Conservation (phyloP, 2,113 vertebrate species). For the Heterotilapia buettikoferi region DNA sequence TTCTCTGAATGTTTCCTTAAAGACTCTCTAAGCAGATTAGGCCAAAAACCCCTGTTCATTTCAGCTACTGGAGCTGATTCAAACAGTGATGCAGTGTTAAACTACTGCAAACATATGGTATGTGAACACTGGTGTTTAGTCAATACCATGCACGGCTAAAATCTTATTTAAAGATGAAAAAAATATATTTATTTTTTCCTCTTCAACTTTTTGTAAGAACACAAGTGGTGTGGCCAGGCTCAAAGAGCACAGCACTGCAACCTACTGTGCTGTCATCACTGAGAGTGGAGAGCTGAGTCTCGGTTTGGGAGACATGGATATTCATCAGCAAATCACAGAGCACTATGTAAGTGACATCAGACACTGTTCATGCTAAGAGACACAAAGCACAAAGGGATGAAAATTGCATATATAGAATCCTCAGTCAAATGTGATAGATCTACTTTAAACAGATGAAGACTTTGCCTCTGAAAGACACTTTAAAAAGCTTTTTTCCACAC, state of each 20-base stretch:
- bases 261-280: constrained; percentile 71
- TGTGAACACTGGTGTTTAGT: background rate
- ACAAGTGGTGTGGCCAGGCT: constrained; percentile 61
- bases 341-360: constrained; percentile 72
- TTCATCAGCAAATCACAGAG: constrained; percentile 82
- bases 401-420: background rate
- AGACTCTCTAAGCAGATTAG: constrained; percentile 86
- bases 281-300: constrained; percentile 79
- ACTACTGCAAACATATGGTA: constrained; percentile 85
- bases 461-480: background rate
- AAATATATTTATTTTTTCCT: background rate
- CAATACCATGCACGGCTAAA: background rate
- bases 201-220: constrained; percentile 53
- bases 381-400: background rate
- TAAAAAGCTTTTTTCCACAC: background rate
- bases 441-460: background rate
- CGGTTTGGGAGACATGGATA: constrained; percentile 86
- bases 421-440: background rate
- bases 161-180: background rate
- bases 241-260: constrained; percentile 66
- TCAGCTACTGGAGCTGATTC: constrained; percentile 81
- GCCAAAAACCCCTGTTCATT: constrained; percentile 74
- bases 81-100: constrained; percentile 74
- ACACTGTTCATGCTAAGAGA: background rate
- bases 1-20: background rate